Evolutionary conservation across 2,113 vertebrate genomes (phyloP).

Genomic region (Calcarius ornatus): DNA sequence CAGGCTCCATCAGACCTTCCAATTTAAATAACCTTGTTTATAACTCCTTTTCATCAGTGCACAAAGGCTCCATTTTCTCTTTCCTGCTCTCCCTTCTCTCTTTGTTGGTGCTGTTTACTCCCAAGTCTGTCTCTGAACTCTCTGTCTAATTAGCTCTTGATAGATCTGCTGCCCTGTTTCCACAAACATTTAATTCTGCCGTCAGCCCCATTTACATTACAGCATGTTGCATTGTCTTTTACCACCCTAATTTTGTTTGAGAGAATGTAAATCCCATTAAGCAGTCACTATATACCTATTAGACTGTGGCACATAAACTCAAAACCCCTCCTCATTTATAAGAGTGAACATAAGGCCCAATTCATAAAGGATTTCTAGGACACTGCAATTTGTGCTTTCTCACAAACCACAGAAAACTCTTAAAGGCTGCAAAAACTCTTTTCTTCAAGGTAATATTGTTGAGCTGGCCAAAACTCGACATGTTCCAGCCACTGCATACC

Average conservation of each 20-base stretch:
- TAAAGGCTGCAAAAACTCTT: slow-evolving; percentile 28
- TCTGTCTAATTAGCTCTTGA: slow-evolving; percentile 84
- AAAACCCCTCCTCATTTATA: slow-evolving; percentile 66
- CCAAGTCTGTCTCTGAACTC: slow-evolving; percentile 71
- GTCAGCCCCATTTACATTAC: slow-evolving; percentile 79
- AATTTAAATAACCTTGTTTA: slow-evolving; percentile 74
- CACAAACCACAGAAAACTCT: slow-evolving; percentile 46
- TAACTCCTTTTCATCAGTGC: slow-evolving; percentile 59
- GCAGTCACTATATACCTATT: slow-evolving; percentile 77
- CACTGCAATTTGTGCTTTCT: slow-evolving; percentile 48
- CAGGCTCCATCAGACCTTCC: slow-evolving; percentile 54
- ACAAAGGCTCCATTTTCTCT: slow-evolving; percentile 70
- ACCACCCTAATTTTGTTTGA: slow-evolving; percentile 82
- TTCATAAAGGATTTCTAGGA: slow-evolving; percentile 66
- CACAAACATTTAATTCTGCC: slow-evolving; percentile 83
- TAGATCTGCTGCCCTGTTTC: slow-evolving; percentile 80
- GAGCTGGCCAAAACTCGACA: not conserved
- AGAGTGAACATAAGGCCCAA: slow-evolving; percentile 59
- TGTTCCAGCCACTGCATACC: slow-evolving; percentile 4
- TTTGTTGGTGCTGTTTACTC: slow-evolving; percentile 76
- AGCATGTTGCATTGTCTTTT: slow-evolving; percentile 80
- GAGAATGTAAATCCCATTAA: slow-evolving; percentile 84
- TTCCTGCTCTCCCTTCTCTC: too few relatives aligned
- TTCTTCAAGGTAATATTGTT: slow-evolving; percentile 36
- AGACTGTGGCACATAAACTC: slow-evolving; percentile 70